Base-by-base conservation (phyloP, 2,888 invertebrate species). In the Graphium colonna region DNA sequence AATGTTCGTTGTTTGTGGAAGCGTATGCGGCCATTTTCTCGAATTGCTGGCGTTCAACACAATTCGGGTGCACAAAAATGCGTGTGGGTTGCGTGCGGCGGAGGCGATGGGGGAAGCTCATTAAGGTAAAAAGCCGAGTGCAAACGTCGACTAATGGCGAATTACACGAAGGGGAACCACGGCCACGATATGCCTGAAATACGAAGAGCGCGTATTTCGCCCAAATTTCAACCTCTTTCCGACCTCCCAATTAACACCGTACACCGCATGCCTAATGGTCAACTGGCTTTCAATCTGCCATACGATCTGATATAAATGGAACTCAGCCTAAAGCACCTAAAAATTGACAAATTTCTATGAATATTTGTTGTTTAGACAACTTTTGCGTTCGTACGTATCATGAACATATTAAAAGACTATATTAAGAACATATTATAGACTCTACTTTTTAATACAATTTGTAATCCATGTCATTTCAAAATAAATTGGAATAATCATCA, bases 91-190 rank as follows among this genome's bases (percentile, higher is more conserved):
- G 80, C 82, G 81, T 83, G 82, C 77, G 78, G 75, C 64, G 68
- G 69, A 69, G 73, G 69, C 67, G 67, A 72, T 72, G 71, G 77
- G 84, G 83, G 79, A 78, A 78, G 77, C 89, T 89, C 89, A 89
- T 89, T 89, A 89, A 87, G 85, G 84, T 88, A 86, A 86, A 89
- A 89, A 87, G 87, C 84, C 83, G 82, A 87, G 79, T 88, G 88
- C 88, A 88, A 87, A 86, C 85, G 83, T 79, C 80, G 77, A 77
- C 84, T 88, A 87, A 88, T 87, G 83, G 88, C 86, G 80, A 88
- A 89, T 88, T 84, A 88, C 88, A 84, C 86, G 88, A 87, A 85
- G 86, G 89, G 88, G 88, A 81, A 71, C 75, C 72, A 71, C 76
- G 72, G 73, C 73, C n/a, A 65, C 68, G 64, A 69, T 67, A 65